Conservation (phyloP, 2,113 vertebrate genomes). For the Perca flavescens region DNA sequence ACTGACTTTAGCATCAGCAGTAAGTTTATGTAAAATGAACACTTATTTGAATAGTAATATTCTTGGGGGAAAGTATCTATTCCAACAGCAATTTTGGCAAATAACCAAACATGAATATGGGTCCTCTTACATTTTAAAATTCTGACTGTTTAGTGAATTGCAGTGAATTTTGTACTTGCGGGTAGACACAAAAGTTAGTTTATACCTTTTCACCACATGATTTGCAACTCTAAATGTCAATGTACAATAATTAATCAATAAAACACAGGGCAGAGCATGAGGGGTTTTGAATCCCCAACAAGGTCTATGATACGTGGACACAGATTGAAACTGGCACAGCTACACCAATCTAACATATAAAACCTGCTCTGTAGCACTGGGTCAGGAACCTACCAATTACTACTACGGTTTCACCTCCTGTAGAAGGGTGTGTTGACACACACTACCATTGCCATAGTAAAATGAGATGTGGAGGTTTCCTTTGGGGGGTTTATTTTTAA, state of each 20-base stretch:
- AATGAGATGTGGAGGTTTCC: not conserved
- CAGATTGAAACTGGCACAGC: not conserved
- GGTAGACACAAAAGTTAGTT: not conserved
- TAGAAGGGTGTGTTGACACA: slow-evolving; percentile 1
- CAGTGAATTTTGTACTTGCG: not conserved
- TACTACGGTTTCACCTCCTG: slow-evolving; percentile 1
- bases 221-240: not conserved
- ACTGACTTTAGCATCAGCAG: not conserved
- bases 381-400: not conserved
- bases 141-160: not conserved
- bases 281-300: not conserved
- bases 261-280: not conserved
- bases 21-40: not conserved
- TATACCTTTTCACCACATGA: not conserved
- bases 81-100: not conserved
- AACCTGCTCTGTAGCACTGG: not conserved
- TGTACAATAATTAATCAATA: not conserved
- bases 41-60: no score
- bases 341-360: not conserved
- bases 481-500: not conserved
- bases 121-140: not conserved
- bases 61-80: not conserved
- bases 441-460: not conserved
- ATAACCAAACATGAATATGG: not conserved
- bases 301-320: not conserved